Evolutionary conservation across 2,113 vertebrate genomes (phyloP), one percentile per base, ranked within the genome.

Genomic region (Telmatochromis sp.): DNA sequence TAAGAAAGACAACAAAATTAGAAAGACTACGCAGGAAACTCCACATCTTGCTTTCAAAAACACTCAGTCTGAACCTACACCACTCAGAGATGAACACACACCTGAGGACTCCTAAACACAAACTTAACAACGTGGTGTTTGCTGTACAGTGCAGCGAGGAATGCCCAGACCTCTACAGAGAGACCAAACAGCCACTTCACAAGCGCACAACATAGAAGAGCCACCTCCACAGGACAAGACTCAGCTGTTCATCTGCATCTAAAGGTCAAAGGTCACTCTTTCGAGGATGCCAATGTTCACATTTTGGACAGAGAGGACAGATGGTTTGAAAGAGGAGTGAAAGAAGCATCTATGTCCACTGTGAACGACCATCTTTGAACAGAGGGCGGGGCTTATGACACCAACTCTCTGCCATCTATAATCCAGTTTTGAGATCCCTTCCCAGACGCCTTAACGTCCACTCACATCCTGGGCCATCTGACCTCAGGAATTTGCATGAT

Each of bases 51-150:
- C 19, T 51, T 51, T 51, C 50, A 51, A 51, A 51, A 51, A 10
- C 50, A 53, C 50, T 53, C 50, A 53, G 50, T 5, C 19, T 51
- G 50, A 51, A 51, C 19, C 19, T 51, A n/a, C 19, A 53, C 19
- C 0, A 53, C 19, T 53, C 50, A 1, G 50, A 53, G 50, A 53
- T 6, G 9, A 10, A 53, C 50, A 53, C 50, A n/a, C 19, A n/a
- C 50, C 50, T n/a, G 50, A n/a, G 50, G 50, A 53, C 50, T n/a
- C 50, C 1, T 6, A 53, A 53, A 53, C 50, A 53, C 50, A 53
- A 0, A 53, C 50, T n/a, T 53, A 3, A 53, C 50, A n/a, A 53
- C 0, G 19, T 9, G 17, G 17, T 51, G 17, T 19, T 0, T n/a
- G 8, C 50, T 51, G 50, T 51, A 19, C 50, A 51, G n/a, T n/a